phyloP scores from a whole-genome alignment of 2,113 vertebrate genomes.

The Nibea albiflora region DNA sequence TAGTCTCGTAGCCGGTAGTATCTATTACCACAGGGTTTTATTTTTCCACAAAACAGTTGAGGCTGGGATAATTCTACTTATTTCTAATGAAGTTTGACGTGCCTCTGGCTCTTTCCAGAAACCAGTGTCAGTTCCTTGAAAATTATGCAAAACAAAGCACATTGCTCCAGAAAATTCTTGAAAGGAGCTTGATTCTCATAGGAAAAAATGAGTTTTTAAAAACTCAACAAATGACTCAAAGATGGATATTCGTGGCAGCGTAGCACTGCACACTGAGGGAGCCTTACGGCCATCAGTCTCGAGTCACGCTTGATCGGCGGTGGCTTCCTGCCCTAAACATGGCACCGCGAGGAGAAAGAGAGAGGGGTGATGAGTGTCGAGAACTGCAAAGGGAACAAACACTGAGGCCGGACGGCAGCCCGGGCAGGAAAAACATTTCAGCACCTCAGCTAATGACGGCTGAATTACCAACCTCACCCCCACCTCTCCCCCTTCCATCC shows the following conservation, averaged over 20 bases:
- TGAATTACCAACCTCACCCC: slow-evolving; percentile 61
- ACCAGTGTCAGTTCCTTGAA: not conserved
- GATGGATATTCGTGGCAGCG: slow-evolving; percentile 17
- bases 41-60: slow-evolving; percentile 8
- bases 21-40: not conserved
- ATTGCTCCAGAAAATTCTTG: not conserved
- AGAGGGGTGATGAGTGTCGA: slow-evolving; percentile 73
- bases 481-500: not conserved
- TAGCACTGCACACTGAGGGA: slow-evolving; percentile 14
- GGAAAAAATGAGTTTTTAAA: slow-evolving; percentile 3
- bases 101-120: not conserved
- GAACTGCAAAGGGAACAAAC: slow-evolving; percentile 72
- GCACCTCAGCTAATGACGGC: slow-evolving; percentile 78
- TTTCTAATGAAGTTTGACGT: slow-evolving; percentile 3
- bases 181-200: not conserved
- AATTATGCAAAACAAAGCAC: not conserved
- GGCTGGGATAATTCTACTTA: not conserved
- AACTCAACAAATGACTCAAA: slow-evolving; percentile 26
- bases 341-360: slow-evolving; percentile 33
- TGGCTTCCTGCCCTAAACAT: slow-evolving; percentile 65
- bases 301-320: slow-evolving; percentile 52
- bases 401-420: slow-evolving; percentile 67
- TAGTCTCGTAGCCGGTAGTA: not conserved
- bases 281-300: slow-evolving; percentile 19
- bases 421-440: slow-evolving; percentile 80